Evolutionary conservation across 1,140 invertebrate species (phyloP).

Genomic region (Subanguina moxae): DNA sequence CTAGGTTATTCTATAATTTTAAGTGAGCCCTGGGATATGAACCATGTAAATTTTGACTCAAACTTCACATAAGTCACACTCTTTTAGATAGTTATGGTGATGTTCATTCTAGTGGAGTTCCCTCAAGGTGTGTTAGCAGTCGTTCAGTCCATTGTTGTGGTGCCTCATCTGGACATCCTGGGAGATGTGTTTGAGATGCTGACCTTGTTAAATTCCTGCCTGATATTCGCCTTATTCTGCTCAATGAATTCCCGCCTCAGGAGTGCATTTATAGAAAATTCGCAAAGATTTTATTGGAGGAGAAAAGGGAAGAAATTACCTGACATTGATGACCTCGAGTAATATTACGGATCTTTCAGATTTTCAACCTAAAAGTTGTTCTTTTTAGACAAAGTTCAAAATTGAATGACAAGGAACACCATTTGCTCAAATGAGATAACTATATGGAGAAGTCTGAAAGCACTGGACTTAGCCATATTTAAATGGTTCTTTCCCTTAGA

Average conservation of each 20-base stretch:
- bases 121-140: slow-evolving; percentile 48
- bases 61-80: no score
- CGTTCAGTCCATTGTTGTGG: slow-evolving; percentile 16
- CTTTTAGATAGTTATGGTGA: slow-evolving; percentile 49
- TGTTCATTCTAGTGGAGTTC: slow-evolving; percentile 51
- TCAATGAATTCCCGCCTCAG: slow-evolving; percentile 45
- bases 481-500: no score
- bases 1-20: no score
- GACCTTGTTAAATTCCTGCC: slow-evolving; percentile 48
- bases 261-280: slow-evolving; percentile 16
- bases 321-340: neutral
- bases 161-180: slow-evolving; percentile 25
- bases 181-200: slow-evolving; percentile 50
- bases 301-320: neutral
- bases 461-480: no score
- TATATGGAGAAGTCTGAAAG: no score
- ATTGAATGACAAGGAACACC: no score
- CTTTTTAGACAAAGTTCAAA: no score
- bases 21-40: no score
- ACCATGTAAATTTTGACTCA: no score
- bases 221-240: slow-evolving; percentile 49
- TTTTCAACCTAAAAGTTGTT: no score
- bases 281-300: neutral
- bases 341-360: no score
- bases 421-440: no score